A percentile compares a stretch with the other conserved stretches of the same genome.
Conservation (phyloP, 2,113 vertebrate species). For the Dendrocopos noguchii region DNA sequence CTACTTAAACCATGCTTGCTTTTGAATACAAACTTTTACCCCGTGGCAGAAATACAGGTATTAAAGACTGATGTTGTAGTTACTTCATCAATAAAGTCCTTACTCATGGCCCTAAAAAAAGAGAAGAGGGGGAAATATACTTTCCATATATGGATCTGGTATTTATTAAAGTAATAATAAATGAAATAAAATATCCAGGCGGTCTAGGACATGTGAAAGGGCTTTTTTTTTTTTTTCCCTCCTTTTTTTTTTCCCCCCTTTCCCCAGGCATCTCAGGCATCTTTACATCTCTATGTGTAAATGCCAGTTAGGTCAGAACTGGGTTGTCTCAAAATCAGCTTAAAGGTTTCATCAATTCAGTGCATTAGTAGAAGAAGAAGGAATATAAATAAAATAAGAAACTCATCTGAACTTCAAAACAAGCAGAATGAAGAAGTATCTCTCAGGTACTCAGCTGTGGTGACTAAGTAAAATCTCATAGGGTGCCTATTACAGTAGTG, state of each 20-base stretch:
- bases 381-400: neutral
- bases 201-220: neutral
- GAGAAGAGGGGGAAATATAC: too few species aligned
- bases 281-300: neutral
- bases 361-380: neutral
- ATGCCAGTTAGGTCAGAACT: neutral
- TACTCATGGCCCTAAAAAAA: neutral
- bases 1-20: neutral
- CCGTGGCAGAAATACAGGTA: neutral
- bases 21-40: neutral
- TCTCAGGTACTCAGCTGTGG: neutral
- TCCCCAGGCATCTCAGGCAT: neutral
- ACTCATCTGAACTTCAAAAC: neutral
- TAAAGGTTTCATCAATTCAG: neutral
- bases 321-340: neutral
- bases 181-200: neutral
- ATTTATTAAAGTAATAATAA: neutral
- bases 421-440: neutral
- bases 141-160: neutral
- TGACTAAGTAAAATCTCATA: neutral
- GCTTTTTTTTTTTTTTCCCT: too few species aligned
- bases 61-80: neutral
- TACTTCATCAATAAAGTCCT: neutral
- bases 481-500: neutral
- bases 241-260: neutral